phyloP scores from a whole-genome alignment of 2,888 invertebrate species.

The Scrobipalpa costella region DNA sequence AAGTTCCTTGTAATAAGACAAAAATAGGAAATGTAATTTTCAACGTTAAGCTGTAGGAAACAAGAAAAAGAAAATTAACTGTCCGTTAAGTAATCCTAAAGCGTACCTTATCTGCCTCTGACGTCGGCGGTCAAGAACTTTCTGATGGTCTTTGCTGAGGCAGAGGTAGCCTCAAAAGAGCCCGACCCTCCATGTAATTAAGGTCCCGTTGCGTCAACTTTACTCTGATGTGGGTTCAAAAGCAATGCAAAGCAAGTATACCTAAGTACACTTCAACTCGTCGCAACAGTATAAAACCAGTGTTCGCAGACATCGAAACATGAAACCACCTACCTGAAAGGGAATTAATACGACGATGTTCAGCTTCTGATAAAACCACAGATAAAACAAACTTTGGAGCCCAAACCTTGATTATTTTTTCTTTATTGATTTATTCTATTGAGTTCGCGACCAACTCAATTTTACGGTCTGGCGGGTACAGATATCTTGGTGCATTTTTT shows the following conservation, averaged over 20 bases:
- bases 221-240: slow-evolving; percentile 65
- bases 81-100: too few species aligned
- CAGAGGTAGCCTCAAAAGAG: slow-evolving; percentile 53
- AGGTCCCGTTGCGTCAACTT: slow-evolving; percentile 64
- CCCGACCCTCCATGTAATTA: slow-evolving; percentile 63
- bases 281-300: slow-evolving; percentile 36
- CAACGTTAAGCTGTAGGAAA: too few species aligned
- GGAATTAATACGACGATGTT: slow-evolving; percentile 34
- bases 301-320: slow-evolving; percentile 30
- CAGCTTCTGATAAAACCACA: slow-evolving; percentile 1
- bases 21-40: too few species aligned
- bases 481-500: not conserved
- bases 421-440: slow-evolving; percentile 7
- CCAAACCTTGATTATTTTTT: slow-evolving; percentile 13
- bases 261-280: slow-evolving; percentile 41
- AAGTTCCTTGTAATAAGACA: too few species aligned
- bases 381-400: not conserved
- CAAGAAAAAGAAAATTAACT: too few species aligned
- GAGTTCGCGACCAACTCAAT: not conserved
- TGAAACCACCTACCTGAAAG: slow-evolving; percentile 38
- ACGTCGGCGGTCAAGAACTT: slow-evolving; percentile 49
- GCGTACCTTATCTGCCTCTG: not conserved
- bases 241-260: slow-evolving; percentile 50
- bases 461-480: slow-evolving; percentile 15
- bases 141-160: slow-evolving; percentile 54